Base-by-base conservation (phyloP, 2,113 vertebrate genomes). In the Brachionichthys hirsutus region DNA sequence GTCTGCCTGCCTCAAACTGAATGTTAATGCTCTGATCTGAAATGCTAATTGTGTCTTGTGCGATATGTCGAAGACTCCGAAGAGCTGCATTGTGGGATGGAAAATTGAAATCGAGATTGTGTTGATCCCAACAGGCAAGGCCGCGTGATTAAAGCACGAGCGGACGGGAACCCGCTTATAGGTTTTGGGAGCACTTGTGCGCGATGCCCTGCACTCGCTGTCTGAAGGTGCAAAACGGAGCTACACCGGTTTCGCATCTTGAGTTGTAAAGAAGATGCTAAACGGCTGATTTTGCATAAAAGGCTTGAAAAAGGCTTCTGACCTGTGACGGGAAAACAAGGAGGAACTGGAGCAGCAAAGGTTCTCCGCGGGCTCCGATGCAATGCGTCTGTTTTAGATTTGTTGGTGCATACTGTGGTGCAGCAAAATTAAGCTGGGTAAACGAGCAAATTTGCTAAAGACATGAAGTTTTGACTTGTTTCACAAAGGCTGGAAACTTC, bases 21-120 rank as follows among this genome's bases (percentile, higher is more conserved):
- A 87, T 87, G 73, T 70, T 84, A 85, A 88, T 82, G 79, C 73
- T 82, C 75, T 74, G 82, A 86, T 87, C 83, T 83, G 77, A 87
- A 86, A 86, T 86, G 86, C 83, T 85, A 85, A 88, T 85, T 86
- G 73, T 70, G 72, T 83, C 78, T 70, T 78, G 74, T 74, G 77
- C 19, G 67, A 88, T 79, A 74, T 77, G 77, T 83, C 9, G 56
- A 78, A 86, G 78, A n/a, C 70, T 46, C 61, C 64, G 38, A 54
- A 57, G 66, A 60, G 58, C 66, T 70, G 73, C 68, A 70, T 84
- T 82, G 63, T 83, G 68, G 72, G 77, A 78, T 38, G 57, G 43
- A 73, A 67, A 64, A 70, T 6, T 67, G 64, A 70, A 74, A 68
- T 56, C 61, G 49, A 19, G 62, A 65, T 59, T 57, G 67, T 69